Percentiles rank a stretch among this genome's conserved stretches.
phyloP scores from a whole-genome alignment of 2,113 vertebrate species.

The Laticauda laticaudata region DNA sequence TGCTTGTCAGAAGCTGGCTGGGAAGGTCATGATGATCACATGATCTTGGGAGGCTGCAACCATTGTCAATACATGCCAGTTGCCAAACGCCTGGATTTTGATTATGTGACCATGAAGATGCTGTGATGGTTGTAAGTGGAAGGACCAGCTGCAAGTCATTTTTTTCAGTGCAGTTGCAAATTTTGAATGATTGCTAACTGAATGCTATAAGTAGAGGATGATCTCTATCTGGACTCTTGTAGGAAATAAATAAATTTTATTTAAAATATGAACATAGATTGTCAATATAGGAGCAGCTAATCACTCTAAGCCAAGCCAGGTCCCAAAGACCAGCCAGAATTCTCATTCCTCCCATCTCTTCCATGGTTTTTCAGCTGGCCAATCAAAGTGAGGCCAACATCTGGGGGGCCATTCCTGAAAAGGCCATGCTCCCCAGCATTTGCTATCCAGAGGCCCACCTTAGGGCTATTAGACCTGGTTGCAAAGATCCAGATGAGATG shows the following conservation, averaged over 20 bases:
- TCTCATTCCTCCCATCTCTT: not conserved
- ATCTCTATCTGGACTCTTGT: too few relatives aligned
- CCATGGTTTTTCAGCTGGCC: not conserved
- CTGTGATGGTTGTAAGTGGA: not conserved
- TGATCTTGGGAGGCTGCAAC: too few relatives aligned
- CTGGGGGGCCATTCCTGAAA: not conserved
- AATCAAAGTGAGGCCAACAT: not conserved
- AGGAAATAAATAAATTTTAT: not conserved
- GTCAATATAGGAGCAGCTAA: not conserved
- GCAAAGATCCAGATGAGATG: not conserved
- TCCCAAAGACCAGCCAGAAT: not conserved
- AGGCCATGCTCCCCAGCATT: not conserved
- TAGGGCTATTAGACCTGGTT: not conserved
- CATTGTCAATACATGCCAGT: too few relatives aligned
- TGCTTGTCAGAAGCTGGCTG: not conserved
- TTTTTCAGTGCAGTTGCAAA: not conserved
- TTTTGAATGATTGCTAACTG: not conserved
- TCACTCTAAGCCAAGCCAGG: not conserved
- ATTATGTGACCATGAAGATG: too few relatives aligned
- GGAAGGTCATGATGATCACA: too few relatives aligned
- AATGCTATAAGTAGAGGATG: too few relatives aligned
- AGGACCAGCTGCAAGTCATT: not conserved
- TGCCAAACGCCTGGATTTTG: too few relatives aligned
- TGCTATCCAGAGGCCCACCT: not conserved
- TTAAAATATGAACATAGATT: not conserved